These are phyloP conservation scores for Meloidogyne chitwoodi DNA, from an alignment of 1,140 invertebrate species.

Conservation along the genomic window DNA sequence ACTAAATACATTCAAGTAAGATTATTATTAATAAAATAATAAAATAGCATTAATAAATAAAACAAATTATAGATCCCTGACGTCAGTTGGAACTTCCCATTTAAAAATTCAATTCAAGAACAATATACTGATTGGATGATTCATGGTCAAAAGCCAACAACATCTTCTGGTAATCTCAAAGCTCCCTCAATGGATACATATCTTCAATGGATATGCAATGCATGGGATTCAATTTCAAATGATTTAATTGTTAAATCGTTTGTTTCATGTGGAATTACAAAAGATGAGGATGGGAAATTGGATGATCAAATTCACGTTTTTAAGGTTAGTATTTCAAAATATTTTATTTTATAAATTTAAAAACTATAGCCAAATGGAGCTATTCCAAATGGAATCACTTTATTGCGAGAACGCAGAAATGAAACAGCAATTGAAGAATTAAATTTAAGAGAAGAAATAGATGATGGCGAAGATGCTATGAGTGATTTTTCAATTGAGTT, in stretches of 20 bases:
- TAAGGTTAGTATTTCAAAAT: not conserved
- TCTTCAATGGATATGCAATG: not conserved
- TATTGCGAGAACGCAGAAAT: too few species aligned
- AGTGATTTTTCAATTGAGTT: too few species aligned
- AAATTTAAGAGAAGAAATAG: too few species aligned
- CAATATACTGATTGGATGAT: not conserved
- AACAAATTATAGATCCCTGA: slow-evolving; percentile 5
- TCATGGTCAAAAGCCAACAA: not conserved
- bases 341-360: too few species aligned
- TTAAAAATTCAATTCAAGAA: not conserved
- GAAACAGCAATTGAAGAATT: too few species aligned
- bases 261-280: not conserved
- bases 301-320: not conserved
- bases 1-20: slow-evolving; percentile 5
- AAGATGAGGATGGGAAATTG: not conserved
- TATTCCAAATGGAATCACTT: not conserved
- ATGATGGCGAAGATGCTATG: too few species aligned
- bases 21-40: not conserved
- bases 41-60: too few species aligned
- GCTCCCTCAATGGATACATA: not conserved
- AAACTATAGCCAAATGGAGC: not conserved
- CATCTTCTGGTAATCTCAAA: not conserved
- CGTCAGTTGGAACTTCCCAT: not conserved
- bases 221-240: not conserved
- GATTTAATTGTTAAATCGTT: not conserved